Base-by-base conservation (phyloP, 2,888 invertebrate species). In the Epinotia ramella region DNA sequence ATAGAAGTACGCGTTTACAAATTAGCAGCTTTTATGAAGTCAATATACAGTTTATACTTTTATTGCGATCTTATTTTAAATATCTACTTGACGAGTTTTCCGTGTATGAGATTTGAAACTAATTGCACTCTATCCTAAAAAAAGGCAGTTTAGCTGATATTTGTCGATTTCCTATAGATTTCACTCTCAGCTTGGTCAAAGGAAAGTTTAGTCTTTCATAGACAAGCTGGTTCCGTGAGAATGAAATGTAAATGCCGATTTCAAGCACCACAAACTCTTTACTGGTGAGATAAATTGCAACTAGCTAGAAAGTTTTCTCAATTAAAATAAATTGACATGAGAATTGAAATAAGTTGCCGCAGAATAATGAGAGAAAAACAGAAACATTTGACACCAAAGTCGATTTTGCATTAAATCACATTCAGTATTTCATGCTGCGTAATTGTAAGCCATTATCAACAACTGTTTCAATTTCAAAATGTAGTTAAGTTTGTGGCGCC, bases 241-340 rank as follows among this genome's bases (percentile, higher is more conserved):
- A 74, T 73, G 40, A 57, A 65, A 66, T 20, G 13, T 63, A 57
- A 69, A 73, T 57, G 62, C 62, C 11, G 4, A 49, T 49, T 49
- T 28, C 11, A 13, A 68, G 40, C 69, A 57, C 64, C 28, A 64
- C 57, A 67, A 20, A 67, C 67, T 53, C 49, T 16, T 18, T 12
- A 7, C 12, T 24, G 44, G 65, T 28, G 4, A 49, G 49, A 9
- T 24, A 16, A 65, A 24, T 24, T 9, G 11, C 12, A 59, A 44
- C 9, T 44, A 33, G n/a, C 67, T 49, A 16, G 49, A n/a, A 53
- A 53, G 5, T 49, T 13, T 49, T 13, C 46, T 3, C 13, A 13
- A 44, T 11, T 44, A 44, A 44, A 46, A 40, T 9, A 7, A 40
- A 40, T 9, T 40, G 40, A 9, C 40, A 40, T 40, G 2, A 40